These are phyloP conservation scores for Cotesia vestalis DNA, from an alignment of 1,140 invertebrate species.

Conservation along the genomic window DNA sequence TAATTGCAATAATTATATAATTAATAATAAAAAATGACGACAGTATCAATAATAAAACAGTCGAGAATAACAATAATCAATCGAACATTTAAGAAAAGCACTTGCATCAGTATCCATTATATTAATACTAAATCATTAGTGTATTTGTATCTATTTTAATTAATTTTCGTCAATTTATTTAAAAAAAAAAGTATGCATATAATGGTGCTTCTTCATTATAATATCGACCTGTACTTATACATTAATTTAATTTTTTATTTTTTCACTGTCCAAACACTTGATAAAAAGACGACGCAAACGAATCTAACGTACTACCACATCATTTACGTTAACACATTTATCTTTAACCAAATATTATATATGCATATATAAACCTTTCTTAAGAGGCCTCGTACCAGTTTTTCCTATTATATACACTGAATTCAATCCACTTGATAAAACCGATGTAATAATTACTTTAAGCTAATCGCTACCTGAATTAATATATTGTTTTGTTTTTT, in stretches of 20 bases:
- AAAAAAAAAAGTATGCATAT: not conserved
- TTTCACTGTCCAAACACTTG: slow-evolving; percentile 35
- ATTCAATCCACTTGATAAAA: slow-evolving; percentile 44
- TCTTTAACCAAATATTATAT: slow-evolving; percentile 31
- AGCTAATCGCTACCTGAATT: slow-evolving; percentile 5
- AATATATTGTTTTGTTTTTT: not conserved
- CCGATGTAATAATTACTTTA: slow-evolving; percentile 29
- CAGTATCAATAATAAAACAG: slow-evolving; percentile 28
- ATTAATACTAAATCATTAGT: slow-evolving; percentile 1
- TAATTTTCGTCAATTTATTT: too few species aligned
- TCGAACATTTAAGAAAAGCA: not conserved
- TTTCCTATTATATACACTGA: slow-evolving; percentile 48
- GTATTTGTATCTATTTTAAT: too few species aligned
- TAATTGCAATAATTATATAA: not conserved
- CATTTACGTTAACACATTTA: slow-evolving; percentile 38
- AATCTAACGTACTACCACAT: slow-evolving; percentile 49
- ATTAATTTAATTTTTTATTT: slow-evolving; percentile 17
- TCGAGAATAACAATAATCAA: slow-evolving; percentile 25
- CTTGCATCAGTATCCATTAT: not conserved
- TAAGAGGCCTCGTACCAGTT: slow-evolving; percentile 45
- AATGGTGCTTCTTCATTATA: not conserved
- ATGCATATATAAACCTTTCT: slow-evolving; percentile 26
- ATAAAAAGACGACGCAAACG: slow-evolving; percentile 50
- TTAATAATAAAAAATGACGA: slow-evolving; percentile 22
- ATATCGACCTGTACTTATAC: slow-evolving; percentile 15